phyloP scores from a whole-genome alignment of 2,888 invertebrate genomes.

The Unio pictorum region DNA sequence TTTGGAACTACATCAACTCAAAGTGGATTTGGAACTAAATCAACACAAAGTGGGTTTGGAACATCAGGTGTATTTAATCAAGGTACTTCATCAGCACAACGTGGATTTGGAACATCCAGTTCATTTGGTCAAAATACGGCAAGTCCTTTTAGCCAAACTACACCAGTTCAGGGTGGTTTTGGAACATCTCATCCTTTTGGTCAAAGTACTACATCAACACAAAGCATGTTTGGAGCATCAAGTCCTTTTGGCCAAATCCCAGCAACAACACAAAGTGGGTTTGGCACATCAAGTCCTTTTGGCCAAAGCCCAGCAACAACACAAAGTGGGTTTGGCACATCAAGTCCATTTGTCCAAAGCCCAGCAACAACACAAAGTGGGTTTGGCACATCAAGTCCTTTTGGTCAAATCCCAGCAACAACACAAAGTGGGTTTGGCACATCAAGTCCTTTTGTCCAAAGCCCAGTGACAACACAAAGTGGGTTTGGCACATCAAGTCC shows the following conservation, averaged over 20 bases:
- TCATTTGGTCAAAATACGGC: background rate
- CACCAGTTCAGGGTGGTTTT: background rate
- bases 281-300: slow-evolving; percentile 5
- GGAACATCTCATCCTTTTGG: slow-evolving; percentile 2
- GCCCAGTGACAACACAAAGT: background rate
- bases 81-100: background rate
- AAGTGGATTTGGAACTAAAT: slow-evolving; percentile 9
- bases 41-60: slow-evolving; percentile 9
- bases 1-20: background rate
- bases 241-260: background rate
- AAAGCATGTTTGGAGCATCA: slow-evolving; percentile 4
- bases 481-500: slow-evolving; percentile 5
- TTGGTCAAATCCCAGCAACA: background rate
- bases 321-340: background rate
- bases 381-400: background rate
- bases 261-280: background rate
- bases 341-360: slow-evolving; percentile 3
- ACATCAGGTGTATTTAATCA: background rate
- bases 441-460: background rate
- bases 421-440: slow-evolving; percentile 4
- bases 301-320: background rate
- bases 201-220: background rate
- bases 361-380: background rate
- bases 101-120: slow-evolving; percentile 1
- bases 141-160: slow-evolving; percentile 1